These are phyloP conservation scores for Sminthurinus signatus DNA, from an alignment of 1,140 invertebrate genomes.

Conservation along the genomic window DNA sequence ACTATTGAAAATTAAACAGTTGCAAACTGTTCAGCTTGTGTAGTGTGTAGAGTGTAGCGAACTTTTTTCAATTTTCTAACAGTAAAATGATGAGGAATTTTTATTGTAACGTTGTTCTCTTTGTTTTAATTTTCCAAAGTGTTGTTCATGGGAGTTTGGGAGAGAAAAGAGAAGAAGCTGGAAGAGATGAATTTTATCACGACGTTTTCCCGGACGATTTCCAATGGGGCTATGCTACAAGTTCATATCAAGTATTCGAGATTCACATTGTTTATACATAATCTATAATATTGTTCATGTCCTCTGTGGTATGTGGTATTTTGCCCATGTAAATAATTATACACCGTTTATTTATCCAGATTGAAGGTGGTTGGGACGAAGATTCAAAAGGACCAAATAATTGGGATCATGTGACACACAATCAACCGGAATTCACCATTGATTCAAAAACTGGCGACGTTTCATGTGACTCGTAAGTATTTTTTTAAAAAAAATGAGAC, in stretches of 20 bases:
- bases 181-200: constrained; percentile 4
- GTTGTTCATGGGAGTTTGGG: too few relatives aligned
- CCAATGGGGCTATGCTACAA: constrained; percentile 51
- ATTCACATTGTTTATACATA: not conserved
- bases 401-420: constrained; percentile 47
- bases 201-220: constrained; percentile 51
- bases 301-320: not conserved
- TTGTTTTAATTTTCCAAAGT: too few relatives aligned
- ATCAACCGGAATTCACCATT: constrained; percentile 40
- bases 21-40: too few relatives aligned
- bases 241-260: constrained; percentile 47
- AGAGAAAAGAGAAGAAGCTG: not conserved
- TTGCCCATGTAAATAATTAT: not conserved
- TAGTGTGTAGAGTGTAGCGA: too few relatives aligned
- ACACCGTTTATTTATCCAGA: not conserved
- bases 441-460: constrained; percentile 46
- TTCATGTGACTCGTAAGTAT: constrained; percentile 49
- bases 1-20: too few relatives aligned
- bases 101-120: too few relatives aligned
- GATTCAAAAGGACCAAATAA: constrained; percentile 47
- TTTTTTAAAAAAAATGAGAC: too few relatives aligned
- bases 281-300: too few relatives aligned
- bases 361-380: too few relatives aligned
- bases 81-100: too few relatives aligned
- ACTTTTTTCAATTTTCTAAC: too few relatives aligned